Evolutionary conservation across 2,113 vertebrate species (phyloP), one percentile per base, ranked within the genome.

Genomic region (Pipa parva): DNA sequence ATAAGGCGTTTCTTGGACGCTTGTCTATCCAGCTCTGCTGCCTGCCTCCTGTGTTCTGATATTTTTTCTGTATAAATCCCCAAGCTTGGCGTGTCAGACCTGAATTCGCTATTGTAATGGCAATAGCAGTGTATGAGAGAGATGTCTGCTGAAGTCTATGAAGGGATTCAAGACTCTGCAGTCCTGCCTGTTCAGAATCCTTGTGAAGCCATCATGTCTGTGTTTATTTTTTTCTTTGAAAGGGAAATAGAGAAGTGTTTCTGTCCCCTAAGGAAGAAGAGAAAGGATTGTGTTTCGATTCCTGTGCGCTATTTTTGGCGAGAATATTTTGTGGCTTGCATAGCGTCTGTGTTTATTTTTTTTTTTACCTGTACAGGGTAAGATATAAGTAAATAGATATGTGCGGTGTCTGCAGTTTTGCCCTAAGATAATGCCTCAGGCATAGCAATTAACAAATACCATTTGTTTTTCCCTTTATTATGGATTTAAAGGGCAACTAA

Each of bases 301-400:
- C 5, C 25, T 39, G 52, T 27, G 42, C 62, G 49, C 39, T 46
- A 17, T 2, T 71, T n/a, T 46, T 22, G 54, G 9, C 37, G 9
- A 13, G 56, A 62, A 72, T 60, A 25, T 62, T 71, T 72, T 63
- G 36, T 8, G 51, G 24, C 55, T 71, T 73, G 51, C 22, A 55
- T 71, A 57, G 31, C 46, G 66, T 28, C 48, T 4, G 3, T 28
- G 48, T n/a, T n/a, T n/a, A n/a, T n/a, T n/a, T n/a, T n/a, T n/a
- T 24, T n/a, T n/a, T 59, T 8, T 54, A 71, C 65, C 60, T 68
- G 8, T 4, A 49, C 39, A 36, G 54, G 49, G 22, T 55, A 39
- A 51, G 24, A 64, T 42, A 55, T 42, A n/a, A n/a, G n/a, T n/a
- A n/a, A n/a, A n/a, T n/a, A n/a, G n/a, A n/a, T n/a, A n/a, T n/a